Percentiles rank a stretch among this genome's conserved stretches.
Conservation (phyloP, 2,797 vertebrate species). For the Psittacula echo region DNA sequence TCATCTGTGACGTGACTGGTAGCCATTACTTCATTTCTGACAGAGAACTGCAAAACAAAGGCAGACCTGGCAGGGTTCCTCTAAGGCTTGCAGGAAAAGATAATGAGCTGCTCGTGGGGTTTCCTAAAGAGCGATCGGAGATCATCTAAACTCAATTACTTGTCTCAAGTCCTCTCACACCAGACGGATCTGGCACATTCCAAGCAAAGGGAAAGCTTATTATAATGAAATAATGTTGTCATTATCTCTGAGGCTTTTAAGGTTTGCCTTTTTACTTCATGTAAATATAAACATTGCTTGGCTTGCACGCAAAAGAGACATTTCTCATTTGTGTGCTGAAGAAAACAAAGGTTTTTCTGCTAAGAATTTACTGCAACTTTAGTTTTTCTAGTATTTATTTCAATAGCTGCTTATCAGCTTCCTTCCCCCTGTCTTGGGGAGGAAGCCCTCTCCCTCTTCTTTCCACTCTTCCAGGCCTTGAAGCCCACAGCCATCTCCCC, state of each 20-base stretch:
- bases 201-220: conserved; percentile 45
- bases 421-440: rapidly evolving
- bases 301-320: neutral
- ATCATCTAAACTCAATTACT: conserved; percentile 71
- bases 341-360: neutral
- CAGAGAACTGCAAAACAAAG: conserved; percentile 91
- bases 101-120: conserved; percentile 70
- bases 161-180: conserved; percentile 64
- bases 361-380: neutral
- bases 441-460: neutral
- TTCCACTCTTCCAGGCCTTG: neutral
- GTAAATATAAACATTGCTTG: neutral
- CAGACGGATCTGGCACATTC: conserved; percentile 52
- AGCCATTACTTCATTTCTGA: conserved; percentile 99
- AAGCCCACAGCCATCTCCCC: neutral
- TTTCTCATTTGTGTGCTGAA: neutral
- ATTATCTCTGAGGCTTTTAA: neutral
- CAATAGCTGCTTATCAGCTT: neutral
- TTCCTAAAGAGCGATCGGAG: conserved; percentile 60
- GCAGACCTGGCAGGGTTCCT: conserved; percentile 79
- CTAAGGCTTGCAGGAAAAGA: conserved; percentile 83
- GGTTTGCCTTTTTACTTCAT: neutral
- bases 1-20: conserved; percentile 99
- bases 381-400: neutral
- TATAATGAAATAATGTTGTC: neutral